phyloP scores from a whole-genome alignment of 2,888 invertebrate genomes.

The Galerucella calmariensis region DNA sequence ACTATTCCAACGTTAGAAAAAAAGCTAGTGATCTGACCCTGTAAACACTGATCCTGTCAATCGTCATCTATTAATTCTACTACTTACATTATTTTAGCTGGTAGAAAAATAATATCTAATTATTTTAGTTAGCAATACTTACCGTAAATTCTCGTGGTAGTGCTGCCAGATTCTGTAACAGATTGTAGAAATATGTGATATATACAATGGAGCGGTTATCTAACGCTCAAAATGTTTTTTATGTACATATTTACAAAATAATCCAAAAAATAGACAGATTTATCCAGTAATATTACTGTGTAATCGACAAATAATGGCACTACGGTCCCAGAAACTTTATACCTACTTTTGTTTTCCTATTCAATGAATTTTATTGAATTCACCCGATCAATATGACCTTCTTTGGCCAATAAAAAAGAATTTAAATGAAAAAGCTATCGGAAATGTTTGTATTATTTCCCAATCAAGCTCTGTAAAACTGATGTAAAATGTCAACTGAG shows the following conservation, averaged over 20 bases:
- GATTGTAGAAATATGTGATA: slow-evolving; percentile 51
- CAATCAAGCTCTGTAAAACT: no score
- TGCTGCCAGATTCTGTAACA: slow-evolving; percentile 83
- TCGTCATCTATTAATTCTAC: no score
- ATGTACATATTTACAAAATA: slow-evolving; percentile 31
- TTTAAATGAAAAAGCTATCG: no score
- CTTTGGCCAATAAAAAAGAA: no score
- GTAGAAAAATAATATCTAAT: neutral
- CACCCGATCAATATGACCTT: no score
- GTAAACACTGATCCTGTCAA: no score
- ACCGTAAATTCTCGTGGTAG: slow-evolving; percentile 83
- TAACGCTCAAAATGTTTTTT: slow-evolving; percentile 12
- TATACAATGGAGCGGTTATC: slow-evolving; percentile 38
- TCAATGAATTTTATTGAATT: neutral
- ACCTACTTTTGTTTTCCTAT: neutral
- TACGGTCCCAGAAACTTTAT: no score
- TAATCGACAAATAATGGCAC: no score
- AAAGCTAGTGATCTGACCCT: no score
- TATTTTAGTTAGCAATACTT: slow-evolving; percentile 66
- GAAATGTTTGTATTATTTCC: no score
- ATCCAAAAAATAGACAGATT: slow-evolving; percentile 11
- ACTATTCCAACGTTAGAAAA: no score
- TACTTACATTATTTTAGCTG: neutral
- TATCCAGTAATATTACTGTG: slow-evolving; percentile 1
- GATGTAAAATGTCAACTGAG: no score